phyloP scores from a whole-genome alignment of 2,113 vertebrate species.

The Myrmecophaga tridactyla region DNA sequence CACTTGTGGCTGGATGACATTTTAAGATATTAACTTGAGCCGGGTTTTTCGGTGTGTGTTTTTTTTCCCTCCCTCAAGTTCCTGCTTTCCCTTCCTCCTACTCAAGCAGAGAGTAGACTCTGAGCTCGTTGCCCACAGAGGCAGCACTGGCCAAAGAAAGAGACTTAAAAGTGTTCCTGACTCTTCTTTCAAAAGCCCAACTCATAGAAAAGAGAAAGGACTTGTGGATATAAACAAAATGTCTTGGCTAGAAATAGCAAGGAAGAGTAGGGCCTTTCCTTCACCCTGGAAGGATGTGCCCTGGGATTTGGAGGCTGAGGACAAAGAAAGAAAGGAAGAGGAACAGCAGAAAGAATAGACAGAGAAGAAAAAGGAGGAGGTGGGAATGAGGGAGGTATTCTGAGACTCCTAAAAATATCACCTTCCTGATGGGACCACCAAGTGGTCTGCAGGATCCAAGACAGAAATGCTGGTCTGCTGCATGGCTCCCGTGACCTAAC shows the following conservation, averaged over 20 bases:
- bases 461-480: background rate
- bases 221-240: background rate
- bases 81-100: fast-evolving
- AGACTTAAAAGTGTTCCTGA: background rate
- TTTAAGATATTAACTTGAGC: background rate
- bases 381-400: background rate
- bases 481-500: background rate
- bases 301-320: background rate
- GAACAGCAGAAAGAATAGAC: too few relatives aligned
- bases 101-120: background rate
- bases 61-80: background rate
- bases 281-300: background rate
- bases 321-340: background rate
- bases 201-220: background rate
- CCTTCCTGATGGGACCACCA: too few relatives aligned
- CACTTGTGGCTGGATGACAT: fast-evolving
- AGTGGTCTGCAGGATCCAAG: too few relatives aligned
- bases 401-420: background rate
- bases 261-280: background rate
- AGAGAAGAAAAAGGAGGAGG: background rate
- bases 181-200: background rate
- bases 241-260: too few relatives aligned
- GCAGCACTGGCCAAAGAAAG: background rate
- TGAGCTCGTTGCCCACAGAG: too few relatives aligned
- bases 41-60: too few relatives aligned